Base-by-base conservation (phyloP, 2,113 vertebrate genomes). In the Dromas ardeola region DNA sequence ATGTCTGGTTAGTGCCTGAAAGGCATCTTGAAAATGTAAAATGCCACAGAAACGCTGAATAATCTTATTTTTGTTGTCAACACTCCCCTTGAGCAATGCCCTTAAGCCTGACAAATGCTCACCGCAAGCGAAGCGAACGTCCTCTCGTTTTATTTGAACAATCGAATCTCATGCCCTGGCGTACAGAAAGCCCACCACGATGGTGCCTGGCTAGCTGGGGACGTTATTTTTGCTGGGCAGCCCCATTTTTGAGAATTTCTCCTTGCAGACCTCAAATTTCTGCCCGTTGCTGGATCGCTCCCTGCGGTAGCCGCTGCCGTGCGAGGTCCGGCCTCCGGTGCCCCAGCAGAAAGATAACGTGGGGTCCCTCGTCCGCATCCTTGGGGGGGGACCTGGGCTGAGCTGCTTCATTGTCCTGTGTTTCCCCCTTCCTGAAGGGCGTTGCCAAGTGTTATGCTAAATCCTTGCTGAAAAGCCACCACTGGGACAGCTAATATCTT, bases 1-100 rank as follows among this genome's bases (percentile, higher is more conserved):
- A 61, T 66, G 53, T 43, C 86, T 86, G 21, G 20, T 56, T 83
- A 78, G 34, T 43, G 83, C 86, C 95, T 65, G 71, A 91, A 93
- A 96, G 86, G 86, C 91, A 91, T 96, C 91, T 96, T 95, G 92
- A 88, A 88, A 91, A 91, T 40, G 83, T 76, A 88, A 86, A 83
- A 86, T 21, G 76, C 40, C 83, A 86, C n/a, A 2, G 80, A 95
- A 94, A 86, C 15, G 32, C 95, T 58, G 7, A 88, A 73, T 83
- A 81, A 86, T 91, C 86, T 81, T 70, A 81, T 91, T 96, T 93
- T 88, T 91, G 66, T 66, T 93, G 91, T 86, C 93, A 93, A 30
- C 77, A 3, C 89, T 91, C 58, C 53, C 91, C 67, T 86, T 93
- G 58, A 92, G 89, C 82, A 82, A 85, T 90, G 71, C 38, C 79